phyloP scores from a whole-genome alignment of 2,113 vertebrate genomes.

The Myotis davidii region DNA sequence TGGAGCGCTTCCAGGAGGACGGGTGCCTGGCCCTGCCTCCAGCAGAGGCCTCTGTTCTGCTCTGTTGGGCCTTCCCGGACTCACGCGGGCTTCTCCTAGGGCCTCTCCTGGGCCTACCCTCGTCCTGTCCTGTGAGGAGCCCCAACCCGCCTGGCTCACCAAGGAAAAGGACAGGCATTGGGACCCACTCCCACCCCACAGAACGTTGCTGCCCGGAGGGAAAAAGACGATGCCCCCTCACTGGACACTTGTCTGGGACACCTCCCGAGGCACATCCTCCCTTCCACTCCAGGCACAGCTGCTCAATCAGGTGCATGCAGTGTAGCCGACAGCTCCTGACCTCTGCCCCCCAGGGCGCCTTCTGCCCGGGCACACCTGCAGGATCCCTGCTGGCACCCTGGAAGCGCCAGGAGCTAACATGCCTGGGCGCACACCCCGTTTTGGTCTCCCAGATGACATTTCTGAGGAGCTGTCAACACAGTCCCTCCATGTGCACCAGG shows the following conservation, averaged over 20 bases:
- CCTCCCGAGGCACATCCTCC: not conserved
- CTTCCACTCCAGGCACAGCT: too few relatives aligned
- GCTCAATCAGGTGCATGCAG: not conserved
- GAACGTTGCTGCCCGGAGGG: not conserved
- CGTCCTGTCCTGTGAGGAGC: not conserved
- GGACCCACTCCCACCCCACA: not conserved
- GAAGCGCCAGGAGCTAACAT: not conserved
- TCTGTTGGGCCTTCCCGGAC: not conserved
- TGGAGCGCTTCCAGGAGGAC: not conserved
- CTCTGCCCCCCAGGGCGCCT: not conserved
- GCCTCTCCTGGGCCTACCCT: not conserved
- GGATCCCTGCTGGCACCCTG: not conserved
- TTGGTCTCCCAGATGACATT: not conserved
- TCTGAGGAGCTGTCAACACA: not conserved
- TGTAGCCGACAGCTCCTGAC: rapidly evolving
- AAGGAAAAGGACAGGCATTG: not conserved
- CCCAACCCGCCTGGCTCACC: not conserved
- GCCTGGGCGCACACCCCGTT: not conserved
- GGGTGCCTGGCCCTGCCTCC: not conserved
- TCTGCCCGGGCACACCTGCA: not conserved
- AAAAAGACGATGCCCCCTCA: not conserved
- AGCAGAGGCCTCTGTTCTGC: not conserved
- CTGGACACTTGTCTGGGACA: not conserved
- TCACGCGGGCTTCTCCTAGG: rapidly evolving
- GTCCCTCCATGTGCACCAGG: not conserved